Conservation (phyloP, 1,140 invertebrate species). For the Berghia stephanieae region DNA sequence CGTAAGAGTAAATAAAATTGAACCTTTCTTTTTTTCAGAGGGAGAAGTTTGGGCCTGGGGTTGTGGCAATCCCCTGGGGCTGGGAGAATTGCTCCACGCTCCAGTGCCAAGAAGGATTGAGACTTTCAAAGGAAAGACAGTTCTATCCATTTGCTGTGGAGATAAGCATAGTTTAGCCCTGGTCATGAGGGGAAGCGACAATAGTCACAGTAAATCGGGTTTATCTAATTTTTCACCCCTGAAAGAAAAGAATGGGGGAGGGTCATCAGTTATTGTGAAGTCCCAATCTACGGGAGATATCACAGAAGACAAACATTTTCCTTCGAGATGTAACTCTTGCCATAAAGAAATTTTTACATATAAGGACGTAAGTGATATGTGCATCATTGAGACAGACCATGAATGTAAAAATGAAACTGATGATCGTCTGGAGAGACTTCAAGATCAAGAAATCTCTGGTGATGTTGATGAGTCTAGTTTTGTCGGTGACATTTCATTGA, state of each 20-base stretch:
- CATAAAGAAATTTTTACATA: constrained; percentile 66
- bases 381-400: constrained; percentile 69
- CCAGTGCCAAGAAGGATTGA: constrained; percentile 73
- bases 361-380: constrained; percentile 77
- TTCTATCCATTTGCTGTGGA: constrained; percentile 74
- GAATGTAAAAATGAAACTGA: constrained; percentile 23
- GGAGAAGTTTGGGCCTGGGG: constrained; percentile 82
- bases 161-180: constrained; percentile 76
- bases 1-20: no score
- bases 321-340: constrained; percentile 51
- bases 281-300: no score
- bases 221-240: constrained; percentile 70
- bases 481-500: no score
- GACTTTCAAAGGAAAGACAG: constrained; percentile 75
- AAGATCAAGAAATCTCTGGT: no score
- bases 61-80: constrained; percentile 75
- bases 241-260: constrained; percentile 71
- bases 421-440: no score
- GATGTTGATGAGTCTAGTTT: no score
- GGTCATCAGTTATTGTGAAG: constrained; percentile 75
- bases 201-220: no score
- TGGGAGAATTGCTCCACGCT: constrained; percentile 64
- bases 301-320: constrained; percentile 43
- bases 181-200: constrained; percentile 70
- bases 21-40: constrained; percentile 72